Conservation (phyloP, 2,113 vertebrate genomes). For the Campylomormyrus numenius region DNA sequence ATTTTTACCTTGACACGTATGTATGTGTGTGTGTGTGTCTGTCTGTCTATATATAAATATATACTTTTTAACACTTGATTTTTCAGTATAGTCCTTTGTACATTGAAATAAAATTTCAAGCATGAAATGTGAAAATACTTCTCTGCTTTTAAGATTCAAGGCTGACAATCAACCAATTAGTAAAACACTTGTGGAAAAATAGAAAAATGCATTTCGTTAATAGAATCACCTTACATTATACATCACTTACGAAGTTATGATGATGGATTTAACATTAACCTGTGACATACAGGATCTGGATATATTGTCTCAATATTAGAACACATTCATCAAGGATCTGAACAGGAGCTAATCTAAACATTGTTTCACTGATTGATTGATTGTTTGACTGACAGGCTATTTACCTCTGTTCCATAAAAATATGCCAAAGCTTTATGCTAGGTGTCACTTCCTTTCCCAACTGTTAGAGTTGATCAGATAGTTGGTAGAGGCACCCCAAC, state of each 20-base stretch:
- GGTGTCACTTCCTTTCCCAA: slow-evolving; percentile 26
- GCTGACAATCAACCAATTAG: neutral
- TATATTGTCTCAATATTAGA: neutral
- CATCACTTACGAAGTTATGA: neutral
- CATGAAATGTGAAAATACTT: neutral
- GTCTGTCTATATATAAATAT: neutral
- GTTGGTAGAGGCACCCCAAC: slow-evolving; percentile 85
- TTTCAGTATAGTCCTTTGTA: neutral
- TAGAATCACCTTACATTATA: neutral
- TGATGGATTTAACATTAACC: neutral
- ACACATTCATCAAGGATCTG: neutral
- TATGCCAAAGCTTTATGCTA: slow-evolving; percentile 21
- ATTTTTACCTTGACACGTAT: neutral
- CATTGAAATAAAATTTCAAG: neutral
- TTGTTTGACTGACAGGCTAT: neutral
- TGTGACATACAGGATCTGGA: neutral
- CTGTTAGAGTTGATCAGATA: slow-evolving; percentile 91
- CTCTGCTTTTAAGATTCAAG: neutral
- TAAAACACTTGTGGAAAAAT: neutral
- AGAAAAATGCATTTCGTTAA: neutral
- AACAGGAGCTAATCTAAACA: neutral
- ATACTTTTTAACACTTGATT: neutral
- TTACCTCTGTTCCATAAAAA: neutral
- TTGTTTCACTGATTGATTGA: neutral
- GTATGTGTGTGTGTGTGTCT: too few relatives aligned